Evolutionary conservation across 1,140 invertebrate genomes (phyloP).

Genomic region (Goniozus legneri): DNA sequence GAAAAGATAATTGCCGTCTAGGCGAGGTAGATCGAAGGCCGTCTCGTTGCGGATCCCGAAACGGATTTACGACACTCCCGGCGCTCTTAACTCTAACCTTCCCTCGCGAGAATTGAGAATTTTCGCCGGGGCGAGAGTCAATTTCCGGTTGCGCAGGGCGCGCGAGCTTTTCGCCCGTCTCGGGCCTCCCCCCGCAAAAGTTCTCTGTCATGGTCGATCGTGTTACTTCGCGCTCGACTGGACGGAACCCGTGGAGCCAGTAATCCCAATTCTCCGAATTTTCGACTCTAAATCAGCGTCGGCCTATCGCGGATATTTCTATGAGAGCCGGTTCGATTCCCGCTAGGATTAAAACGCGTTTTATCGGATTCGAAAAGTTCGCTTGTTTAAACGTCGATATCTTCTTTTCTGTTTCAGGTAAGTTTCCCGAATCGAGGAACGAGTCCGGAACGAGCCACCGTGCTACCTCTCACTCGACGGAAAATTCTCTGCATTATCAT

Average conservation of each 20-base stretch:
- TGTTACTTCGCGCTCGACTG: slow-evolving; percentile 17
- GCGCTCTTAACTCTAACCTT: slow-evolving; percentile 31
- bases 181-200: too few relatives aligned
- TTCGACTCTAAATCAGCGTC: slow-evolving; percentile 18
- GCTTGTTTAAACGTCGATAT: slow-evolving; percentile 6
- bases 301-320: background rate
- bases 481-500: slow-evolving; percentile 36
- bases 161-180: too few relatives aligned
- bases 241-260: background rate
- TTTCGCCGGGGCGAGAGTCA: slow-evolving; percentile 21
- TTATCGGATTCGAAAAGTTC: too few relatives aligned
- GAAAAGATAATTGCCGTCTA: slow-evolving; percentile 23
- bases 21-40: slow-evolving; percentile 30
- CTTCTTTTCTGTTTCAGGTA: slow-evolving; percentile 15
- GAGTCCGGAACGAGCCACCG: slow-evolving; percentile 1
- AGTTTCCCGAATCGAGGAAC: slow-evolving; percentile 10
- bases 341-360: too few relatives aligned
- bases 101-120: slow-evolving; percentile 14
- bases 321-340: slow-evolving; percentile 3
- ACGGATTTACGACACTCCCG: slow-evolving; percentile 35
- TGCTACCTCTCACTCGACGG: slow-evolving; percentile 23
- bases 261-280: slow-evolving; percentile 11
- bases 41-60: slow-evolving; percentile 36
- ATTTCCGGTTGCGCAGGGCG: too few relatives aligned
- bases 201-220: slow-evolving; percentile 25